Percentiles rank a stretch among this genome's conserved stretches.
These are phyloP conservation scores for Nyctibius bracteatus DNA, from an alignment of 2,113 vertebrate genomes.

Conservation along the genomic window DNA sequence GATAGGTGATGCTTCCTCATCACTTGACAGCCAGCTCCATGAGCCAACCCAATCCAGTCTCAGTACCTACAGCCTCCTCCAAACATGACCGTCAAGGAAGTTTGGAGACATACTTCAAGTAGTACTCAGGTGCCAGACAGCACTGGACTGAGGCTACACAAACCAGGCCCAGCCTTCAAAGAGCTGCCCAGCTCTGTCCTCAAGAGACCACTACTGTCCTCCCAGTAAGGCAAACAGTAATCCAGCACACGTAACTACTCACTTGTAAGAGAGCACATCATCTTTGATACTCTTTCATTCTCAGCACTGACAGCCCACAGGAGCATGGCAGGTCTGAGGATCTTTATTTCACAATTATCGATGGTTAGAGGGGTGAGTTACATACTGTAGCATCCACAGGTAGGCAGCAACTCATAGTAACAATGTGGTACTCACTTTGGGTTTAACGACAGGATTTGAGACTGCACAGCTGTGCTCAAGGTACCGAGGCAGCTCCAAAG, in stretches of 20 bases:
- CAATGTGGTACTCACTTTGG: neutral
- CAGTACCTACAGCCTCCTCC: neutral
- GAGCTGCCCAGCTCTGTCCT: neutral
- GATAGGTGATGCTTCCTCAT: neutral
- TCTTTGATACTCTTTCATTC: neutral
- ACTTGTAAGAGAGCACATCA: neutral
- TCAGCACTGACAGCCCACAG: neutral
- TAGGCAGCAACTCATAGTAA: constrained; percentile 9
- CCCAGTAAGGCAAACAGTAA: neutral
- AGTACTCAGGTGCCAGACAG: neutral
- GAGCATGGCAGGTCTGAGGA: neutral
- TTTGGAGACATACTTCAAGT: neutral
- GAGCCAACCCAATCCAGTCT: neutral
- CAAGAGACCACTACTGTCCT: neutral
- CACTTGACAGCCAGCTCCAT: neutral
- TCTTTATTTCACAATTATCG: constrained; percentile 54
- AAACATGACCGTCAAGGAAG: neutral
- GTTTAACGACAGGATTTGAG: neutral
- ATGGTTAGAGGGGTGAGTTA: neutral
- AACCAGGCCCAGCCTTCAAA: neutral
- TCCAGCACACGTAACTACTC: neutral
- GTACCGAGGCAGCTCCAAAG: neutral
- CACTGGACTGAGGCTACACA: neutral
- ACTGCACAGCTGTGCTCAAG: neutral
- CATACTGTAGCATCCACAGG: neutral